Evolutionary conservation across 2,113 vertebrate genomes (phyloP).

Genomic region (Notiomystis cincta): DNA sequence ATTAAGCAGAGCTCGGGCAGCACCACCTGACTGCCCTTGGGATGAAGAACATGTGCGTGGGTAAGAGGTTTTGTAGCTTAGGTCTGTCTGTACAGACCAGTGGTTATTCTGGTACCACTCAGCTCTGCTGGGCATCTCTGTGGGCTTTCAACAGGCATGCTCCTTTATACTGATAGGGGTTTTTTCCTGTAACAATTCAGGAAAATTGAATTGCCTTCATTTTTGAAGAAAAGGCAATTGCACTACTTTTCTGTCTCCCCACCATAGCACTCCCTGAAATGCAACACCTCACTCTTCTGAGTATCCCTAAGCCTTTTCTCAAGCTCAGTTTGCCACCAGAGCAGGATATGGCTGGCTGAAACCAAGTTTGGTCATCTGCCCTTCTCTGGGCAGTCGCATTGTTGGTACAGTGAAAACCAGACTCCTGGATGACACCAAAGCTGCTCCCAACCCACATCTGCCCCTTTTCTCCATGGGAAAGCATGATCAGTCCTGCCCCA

Average conservation of each 20-base stretch:
- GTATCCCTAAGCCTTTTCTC: background rate
- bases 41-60: background rate
- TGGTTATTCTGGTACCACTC: background rate
- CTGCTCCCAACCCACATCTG: background rate
- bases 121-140: background rate
- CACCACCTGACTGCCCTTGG: background rate
- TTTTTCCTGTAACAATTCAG: background rate
- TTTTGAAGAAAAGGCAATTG: background rate
- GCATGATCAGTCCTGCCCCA: slow-evolving; percentile 17
- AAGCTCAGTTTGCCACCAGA: background rate
- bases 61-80: background rate
- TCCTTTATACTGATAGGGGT: background rate
- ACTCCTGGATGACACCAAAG: background rate
- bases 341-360: rapidly evolving
- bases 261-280: background rate
- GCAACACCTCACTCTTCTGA: background rate
- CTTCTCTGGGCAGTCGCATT: background rate
- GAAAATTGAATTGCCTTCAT: background rate
- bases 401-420: background rate
- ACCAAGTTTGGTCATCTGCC: background rate
- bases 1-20: background rate
- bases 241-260: background rate
- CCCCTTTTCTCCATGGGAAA: background rate
- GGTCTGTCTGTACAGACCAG: background rate
- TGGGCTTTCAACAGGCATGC: background rate